Base-by-base conservation (phyloP, 53 echinoderm and acorn worm genomes). In the Henricia sp. region DNA sequence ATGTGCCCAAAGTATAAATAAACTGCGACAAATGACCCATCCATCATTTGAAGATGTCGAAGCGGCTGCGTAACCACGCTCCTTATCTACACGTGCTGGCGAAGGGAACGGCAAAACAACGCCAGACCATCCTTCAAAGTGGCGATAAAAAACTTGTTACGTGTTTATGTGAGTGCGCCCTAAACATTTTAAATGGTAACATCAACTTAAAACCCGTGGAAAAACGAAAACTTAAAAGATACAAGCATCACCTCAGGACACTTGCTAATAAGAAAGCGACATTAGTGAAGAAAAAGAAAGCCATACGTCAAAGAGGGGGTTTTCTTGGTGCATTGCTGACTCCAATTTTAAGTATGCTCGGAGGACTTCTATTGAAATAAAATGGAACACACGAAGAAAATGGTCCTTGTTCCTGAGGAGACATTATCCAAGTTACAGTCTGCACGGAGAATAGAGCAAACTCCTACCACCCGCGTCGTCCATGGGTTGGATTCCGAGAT, bases 341-440 rank as follows among this genome's bases (percentile, higher is more conserved):
- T 6, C 73, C 85, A 9, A 28, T 85, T 3, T 38, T 86, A 35
- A 65, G 74, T 11, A 67, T 75, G 0, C 52, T 86, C 1, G 85
- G 74, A 5, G 74, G 86, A 8, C 42, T 74, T 0, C 54, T 86
- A 20, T 74, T 86, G 0, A 86, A 86, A 36, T 86, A 72, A 65
- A 67, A 89, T 90, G 92, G 82, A 92, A 6, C 70, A 82, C 37
- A 43, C 90, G 2, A 90, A 90, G 71, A 95, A 95, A 83, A 85
- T 88, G 88, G 85, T 88, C 13, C 48, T 95, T 0, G 92, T 95
- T 16, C 91, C 91, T 6, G 70, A 87, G 3, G 87, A 89, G 23
- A 63, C 92, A 8, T 69, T 86, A 0, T 29, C 82, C 1, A 82
- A 69, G 34, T 35, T 92, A 9, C 85, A 94, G 8, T 86, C 88